Conservation (phyloP, 1,140 invertebrate species). For the Scaptomyza graminum region DNA sequence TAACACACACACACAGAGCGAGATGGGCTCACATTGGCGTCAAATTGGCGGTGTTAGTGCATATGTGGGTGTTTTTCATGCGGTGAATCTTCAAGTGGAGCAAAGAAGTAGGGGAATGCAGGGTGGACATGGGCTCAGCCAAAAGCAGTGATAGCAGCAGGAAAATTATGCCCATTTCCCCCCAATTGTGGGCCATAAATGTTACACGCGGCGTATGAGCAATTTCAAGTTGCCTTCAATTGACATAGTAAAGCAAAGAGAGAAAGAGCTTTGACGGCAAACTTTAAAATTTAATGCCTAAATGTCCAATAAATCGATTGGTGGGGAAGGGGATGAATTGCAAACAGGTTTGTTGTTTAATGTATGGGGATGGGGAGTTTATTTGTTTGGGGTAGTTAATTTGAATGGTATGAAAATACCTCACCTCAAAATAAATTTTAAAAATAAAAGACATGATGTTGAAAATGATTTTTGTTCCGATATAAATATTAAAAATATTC, state of each 20-base stretch:
- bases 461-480: too few relatives aligned
- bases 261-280: constrained; percentile 17
- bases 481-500: too few relatives aligned
- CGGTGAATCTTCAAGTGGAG: constrained; percentile 40
- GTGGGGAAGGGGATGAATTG: not conserved
- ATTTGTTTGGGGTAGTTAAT: too few relatives aligned
- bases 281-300: constrained; percentile 51
- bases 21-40: constrained; percentile 52
- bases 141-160: not conserved
- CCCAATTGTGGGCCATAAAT: too few relatives aligned
- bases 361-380: too few relatives aligned
- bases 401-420: too few relatives aligned
- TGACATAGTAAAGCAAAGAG: constrained; percentile 62
- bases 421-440: too few relatives aligned
- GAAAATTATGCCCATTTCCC: constrained; percentile 1
- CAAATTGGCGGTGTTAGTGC: constrained; percentile 81
- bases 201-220: constrained; percentile 54
- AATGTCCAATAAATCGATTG: constrained; percentile 15
- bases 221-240: constrained; percentile 70
- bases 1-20: constrained; percentile 24
- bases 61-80: constrained; percentile 72
- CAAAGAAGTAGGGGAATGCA: not conserved
- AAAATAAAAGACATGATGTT: too few relatives aligned
- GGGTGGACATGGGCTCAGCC: not conserved
- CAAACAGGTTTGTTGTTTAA: too few relatives aligned